Percentiles rank a stretch among this genome's conserved stretches.
phyloP scores from a whole-genome alignment of 2,113 vertebrate genomes.

The Percopsis transmontana region DNA sequence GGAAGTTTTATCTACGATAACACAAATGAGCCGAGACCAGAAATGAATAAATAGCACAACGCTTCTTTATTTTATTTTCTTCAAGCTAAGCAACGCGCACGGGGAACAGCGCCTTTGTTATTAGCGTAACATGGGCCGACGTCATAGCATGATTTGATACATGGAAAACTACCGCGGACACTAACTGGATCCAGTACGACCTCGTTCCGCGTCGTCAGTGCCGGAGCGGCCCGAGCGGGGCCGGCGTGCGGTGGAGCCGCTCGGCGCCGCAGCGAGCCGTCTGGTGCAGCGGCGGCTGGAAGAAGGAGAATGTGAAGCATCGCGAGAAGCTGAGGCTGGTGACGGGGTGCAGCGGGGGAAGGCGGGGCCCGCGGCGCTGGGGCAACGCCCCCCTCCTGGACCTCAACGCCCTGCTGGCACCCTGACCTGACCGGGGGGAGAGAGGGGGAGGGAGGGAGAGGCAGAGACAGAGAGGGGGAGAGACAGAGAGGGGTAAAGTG shows the following conservation, averaged over 20 bases:
- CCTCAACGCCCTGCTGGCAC: conserved; percentile 5
- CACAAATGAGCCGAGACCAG: too few species aligned
- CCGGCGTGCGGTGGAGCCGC: conserved; percentile 64
- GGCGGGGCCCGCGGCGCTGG: conserved; percentile 52
- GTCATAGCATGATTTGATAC: too few species aligned
- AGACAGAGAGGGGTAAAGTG: background rate
- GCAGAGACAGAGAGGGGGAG: background rate
- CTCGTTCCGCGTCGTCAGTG: too few species aligned
- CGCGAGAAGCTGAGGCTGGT: conserved; percentile 80
- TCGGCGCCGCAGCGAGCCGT: conserved; percentile 65
- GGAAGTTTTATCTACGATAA: too few species aligned
- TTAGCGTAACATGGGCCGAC: too few species aligned
- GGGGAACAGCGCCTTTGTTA: too few species aligned
- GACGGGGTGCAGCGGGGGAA: conserved; percentile 74
- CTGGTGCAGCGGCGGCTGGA: conserved; percentile 80
- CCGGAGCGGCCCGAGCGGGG: conserved; percentile 71
- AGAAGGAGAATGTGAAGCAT: conserved; percentile 85
- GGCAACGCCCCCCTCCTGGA: conserved; percentile 43
- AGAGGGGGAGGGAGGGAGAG: background rate
- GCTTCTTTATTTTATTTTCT: too few species aligned
- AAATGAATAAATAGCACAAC: too few species aligned
- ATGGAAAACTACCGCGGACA: too few species aligned
- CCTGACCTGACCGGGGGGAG: background rate
- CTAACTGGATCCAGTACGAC: too few species aligned
- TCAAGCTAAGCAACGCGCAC: too few species aligned